phyloP scores from a whole-genome alignment of 1,140 invertebrate species.

The Colletes gigas region DNA sequence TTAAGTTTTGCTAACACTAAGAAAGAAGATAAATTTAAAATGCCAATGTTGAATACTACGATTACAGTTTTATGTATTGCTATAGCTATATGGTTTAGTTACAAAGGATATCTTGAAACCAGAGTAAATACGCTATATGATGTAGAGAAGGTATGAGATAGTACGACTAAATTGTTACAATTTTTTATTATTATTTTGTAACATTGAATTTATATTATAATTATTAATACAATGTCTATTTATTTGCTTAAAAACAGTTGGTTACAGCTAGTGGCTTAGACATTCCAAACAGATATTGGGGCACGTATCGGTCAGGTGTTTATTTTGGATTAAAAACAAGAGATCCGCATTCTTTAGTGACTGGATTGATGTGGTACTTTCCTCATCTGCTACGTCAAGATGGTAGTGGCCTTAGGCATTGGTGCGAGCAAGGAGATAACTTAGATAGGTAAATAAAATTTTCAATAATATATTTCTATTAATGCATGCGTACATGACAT shows the following conservation, averaged over 20 bases:
- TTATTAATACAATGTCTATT: neutral
- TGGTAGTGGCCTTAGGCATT: constrained; percentile 90
- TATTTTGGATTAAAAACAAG: constrained; percentile 96
- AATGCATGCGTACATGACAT: neutral
- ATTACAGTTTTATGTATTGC: constrained; percentile 75
- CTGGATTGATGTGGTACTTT: constrained; percentile 98
- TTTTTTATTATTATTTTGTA: constrained; percentile 23
- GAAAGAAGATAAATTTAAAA: constrained; percentile 61
- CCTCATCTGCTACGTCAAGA: constrained; percentile 85
- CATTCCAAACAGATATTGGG: constrained; percentile 94
- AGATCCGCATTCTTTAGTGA: constrained; percentile 92
- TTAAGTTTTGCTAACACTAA: constrained; percentile 52
- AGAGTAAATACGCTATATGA: constrained; percentile 93
- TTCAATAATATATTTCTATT: neutral
- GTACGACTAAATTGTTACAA: too few species aligned
- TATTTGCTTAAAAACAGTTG: constrained; percentile 81
- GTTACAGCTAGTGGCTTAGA: constrained; percentile 86
- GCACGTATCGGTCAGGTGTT: constrained; percentile 92
- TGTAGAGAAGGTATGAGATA: constrained; percentile 84
- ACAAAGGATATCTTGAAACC: constrained; percentile 92
- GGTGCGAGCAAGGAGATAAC: constrained; percentile 95
- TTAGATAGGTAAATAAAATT: constrained; percentile 84
- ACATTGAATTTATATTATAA: neutral
- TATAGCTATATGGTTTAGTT: constrained; percentile 88
- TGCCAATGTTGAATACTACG: constrained; percentile 62